These are phyloP conservation scores for Macrotrachela quadricornifera DNA, from an alignment of 1,140 invertebrate genomes.

Conservation along the genomic window DNA sequence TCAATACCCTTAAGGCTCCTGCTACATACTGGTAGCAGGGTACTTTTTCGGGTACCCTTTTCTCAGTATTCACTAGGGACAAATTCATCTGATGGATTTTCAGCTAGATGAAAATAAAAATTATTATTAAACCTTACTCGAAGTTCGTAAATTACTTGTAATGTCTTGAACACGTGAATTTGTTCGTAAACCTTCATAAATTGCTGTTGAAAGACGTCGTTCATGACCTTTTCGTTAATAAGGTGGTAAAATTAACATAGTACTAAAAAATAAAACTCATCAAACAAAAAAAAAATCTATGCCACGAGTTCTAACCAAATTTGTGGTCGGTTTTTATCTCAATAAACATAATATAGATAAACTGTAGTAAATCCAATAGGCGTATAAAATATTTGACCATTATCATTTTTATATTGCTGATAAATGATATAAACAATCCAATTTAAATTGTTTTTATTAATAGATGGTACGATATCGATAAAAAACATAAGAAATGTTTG, in stretches of 20 bases:
- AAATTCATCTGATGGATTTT: too few species aligned
- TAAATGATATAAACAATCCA: too few species aligned
- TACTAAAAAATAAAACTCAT: slow-evolving; percentile 36
- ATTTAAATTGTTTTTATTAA: slow-evolving; percentile 69
- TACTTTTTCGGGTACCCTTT: too few species aligned
- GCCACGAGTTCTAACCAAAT: slow-evolving; percentile 35
- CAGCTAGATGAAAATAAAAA: too few species aligned
- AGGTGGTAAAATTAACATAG: slow-evolving; percentile 66
- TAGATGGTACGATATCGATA: slow-evolving; percentile 63
- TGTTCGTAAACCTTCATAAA: slow-evolving; percentile 51
- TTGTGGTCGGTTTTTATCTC: slow-evolving; percentile 54
- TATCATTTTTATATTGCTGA: slow-evolving; percentile 45
- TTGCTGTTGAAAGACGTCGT: slow-evolving; percentile 46
- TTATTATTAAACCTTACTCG: too few species aligned
- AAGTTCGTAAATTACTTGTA: too few species aligned
- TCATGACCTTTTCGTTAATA: slow-evolving; percentile 65
- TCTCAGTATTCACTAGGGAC: too few species aligned
- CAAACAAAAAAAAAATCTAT: background rate
- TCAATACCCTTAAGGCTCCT: too few species aligned
- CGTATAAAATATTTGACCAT: slow-evolving; percentile 41
- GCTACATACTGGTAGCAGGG: too few species aligned
- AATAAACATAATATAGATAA: slow-evolving; percentile 84
- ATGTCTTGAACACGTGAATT: slow-evolving; percentile 61
- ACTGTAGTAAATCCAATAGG: slow-evolving; percentile 66
- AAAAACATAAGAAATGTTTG: slow-evolving; percentile 82